A percentile compares a stretch with the other conserved stretches of the same genome.
phyloP scores from a whole-genome alignment of 1,140 invertebrate genomes.

The Teleogryllus occipitalis region DNA sequence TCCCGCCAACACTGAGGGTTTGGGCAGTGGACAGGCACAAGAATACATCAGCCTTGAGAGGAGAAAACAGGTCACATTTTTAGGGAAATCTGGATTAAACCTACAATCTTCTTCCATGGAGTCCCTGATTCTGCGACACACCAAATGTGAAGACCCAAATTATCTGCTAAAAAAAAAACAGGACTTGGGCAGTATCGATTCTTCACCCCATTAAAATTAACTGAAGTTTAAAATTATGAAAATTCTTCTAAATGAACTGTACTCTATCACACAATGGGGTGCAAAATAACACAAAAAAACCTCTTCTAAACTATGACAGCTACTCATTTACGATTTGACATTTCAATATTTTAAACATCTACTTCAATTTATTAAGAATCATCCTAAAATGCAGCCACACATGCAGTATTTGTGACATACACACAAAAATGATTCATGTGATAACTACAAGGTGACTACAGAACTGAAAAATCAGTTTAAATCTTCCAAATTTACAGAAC shows the following conservation, averaged over 20 bases:
- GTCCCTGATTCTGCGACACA: slow-evolving; percentile 3
- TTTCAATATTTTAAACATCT: too few relatives aligned
- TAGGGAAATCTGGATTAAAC: neutral
- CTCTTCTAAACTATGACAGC: neutral
- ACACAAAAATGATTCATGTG: too few relatives aligned
- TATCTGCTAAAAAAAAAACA: neutral
- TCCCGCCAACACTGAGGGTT: slow-evolving; percentile 21
- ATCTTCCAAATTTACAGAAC: too few relatives aligned
- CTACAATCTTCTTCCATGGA: neutral
- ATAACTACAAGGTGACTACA: too few relatives aligned
- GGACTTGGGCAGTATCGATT: neutral
- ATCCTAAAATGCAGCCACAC: too few relatives aligned
- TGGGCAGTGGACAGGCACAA: neutral
- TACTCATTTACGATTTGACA: neutral
- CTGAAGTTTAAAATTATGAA: neutral
- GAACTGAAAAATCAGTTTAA: too few relatives aligned
- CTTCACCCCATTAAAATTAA: neutral
- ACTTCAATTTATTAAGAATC: too few relatives aligned
- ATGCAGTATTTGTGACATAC: too few relatives aligned
- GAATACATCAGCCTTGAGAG: neutral
- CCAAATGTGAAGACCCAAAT: slow-evolving; percentile 1
- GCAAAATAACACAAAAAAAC: neutral
- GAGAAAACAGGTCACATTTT: neutral
- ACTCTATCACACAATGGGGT: too few relatives aligned
- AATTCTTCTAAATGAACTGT: neutral